phyloP scores from a whole-genome alignment of 2,113 vertebrate species.

The Chionomys nivalis region DNA sequence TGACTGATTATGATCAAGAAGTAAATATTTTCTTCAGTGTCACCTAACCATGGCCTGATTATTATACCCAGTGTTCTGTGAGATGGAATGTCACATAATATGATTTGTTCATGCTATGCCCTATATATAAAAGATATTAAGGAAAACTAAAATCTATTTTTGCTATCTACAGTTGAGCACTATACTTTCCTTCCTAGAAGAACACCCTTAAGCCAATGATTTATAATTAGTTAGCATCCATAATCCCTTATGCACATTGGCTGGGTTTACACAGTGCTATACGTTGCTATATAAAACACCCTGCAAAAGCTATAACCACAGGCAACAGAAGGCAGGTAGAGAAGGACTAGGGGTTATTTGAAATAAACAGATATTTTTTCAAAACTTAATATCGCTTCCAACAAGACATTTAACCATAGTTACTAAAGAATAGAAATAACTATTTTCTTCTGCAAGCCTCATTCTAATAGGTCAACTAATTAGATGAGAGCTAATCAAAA shows the following conservation, averaged over 20 bases:
- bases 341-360: neutral
- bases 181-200: neutral
- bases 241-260: neutral
- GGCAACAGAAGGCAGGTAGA: neutral
- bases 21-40: neutral
- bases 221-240: constrained; percentile 32
- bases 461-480: neutral
- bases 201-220: neutral
- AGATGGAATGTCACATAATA: constrained; percentile 25
- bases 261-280: neutral
- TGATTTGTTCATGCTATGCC: neutral
- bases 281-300: neutral
- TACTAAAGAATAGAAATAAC: constrained; percentile 49
- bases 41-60: neutral
- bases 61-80: neutral
- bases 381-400: constrained; percentile 14
- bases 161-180: neutral
- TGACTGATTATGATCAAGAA: constrained; percentile 14
- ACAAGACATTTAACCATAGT: constrained; percentile 34
- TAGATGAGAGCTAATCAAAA: constrained; percentile 25
- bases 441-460: neutral
- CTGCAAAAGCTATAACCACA: neutral
- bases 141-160: constrained; percentile 39
- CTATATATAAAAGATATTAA: constrained; percentile 41
- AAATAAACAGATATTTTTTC: constrained; percentile 49